Evolutionary conservation across 1,140 invertebrate species (phyloP).

Genomic region (Uloborus diversus): DNA sequence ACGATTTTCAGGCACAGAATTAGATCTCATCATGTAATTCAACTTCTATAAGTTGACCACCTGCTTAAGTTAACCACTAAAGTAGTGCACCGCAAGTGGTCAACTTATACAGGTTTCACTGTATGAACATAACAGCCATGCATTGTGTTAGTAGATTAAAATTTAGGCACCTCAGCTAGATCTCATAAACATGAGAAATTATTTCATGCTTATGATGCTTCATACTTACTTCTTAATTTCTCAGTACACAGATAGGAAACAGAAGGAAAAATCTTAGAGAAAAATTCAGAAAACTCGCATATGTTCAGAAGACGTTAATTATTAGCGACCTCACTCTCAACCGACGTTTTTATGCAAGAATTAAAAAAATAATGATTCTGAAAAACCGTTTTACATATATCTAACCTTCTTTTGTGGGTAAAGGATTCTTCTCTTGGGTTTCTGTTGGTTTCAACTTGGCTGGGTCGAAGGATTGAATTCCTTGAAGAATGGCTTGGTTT

Average conservation of each 20-base stretch:
- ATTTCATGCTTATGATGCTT: no score
- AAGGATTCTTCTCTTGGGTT: conserved; percentile 87
- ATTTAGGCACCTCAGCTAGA: no score
- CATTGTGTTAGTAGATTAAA: no score
- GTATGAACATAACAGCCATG: no score
- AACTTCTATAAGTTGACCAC: no score
- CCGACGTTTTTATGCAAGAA: background rate
- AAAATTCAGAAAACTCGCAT: background rate
- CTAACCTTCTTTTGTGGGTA: conserved; percentile 83
- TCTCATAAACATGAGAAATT: no score
- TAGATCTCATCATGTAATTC: no score
- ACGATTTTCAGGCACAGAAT: no score
- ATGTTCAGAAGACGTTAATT: background rate
- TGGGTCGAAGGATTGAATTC: conserved; percentile 87
- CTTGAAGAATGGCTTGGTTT: conserved; percentile 83
- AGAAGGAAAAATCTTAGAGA: background rate
- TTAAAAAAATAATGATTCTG: background rate
- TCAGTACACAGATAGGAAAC: background rate
- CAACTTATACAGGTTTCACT: no score
- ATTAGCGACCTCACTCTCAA: background rate
- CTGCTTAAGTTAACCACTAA: no score
- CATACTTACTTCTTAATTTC: background rate
- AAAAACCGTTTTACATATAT: background rate
- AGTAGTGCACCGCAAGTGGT: no score
- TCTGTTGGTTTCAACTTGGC: conserved; percentile 87